Evolutionary conservation across 2,113 vertebrate species (phyloP).

Genomic region (Danio rerio): GRCz12tu NC_133177.1:43707001-43707500

Average conservation of each 20-base stretch:
- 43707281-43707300: not conserved
- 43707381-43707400: conserved; percentile 37
- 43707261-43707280: not conserved
- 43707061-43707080: conserved; percentile 30
- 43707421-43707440: not conserved
- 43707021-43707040: conserved; percentile 1
- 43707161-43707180: conserved; percentile 46
- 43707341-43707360: conserved; percentile 6
- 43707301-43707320: conserved; percentile 15
- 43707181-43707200: conserved; percentile 14
- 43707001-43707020: conserved; percentile 64
- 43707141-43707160: conserved; percentile 48
- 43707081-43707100: conserved; percentile 36
- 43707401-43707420: conserved; percentile 28
- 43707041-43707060: conserved; percentile 41
- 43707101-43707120: conserved; percentile 44
- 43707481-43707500: too few species aligned
- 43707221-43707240: conserved; percentile 47
- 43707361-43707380: conserved; percentile 11
- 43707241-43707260: not conserved
- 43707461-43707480: too few species aligned
- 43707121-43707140: conserved; percentile 54
- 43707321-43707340: conserved; percentile 33
- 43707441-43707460: not conserved
- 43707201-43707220: conserved; percentile 5